Conservation (phyloP, 1,140 invertebrate species). For the Leptopilina clavipes region DNA sequence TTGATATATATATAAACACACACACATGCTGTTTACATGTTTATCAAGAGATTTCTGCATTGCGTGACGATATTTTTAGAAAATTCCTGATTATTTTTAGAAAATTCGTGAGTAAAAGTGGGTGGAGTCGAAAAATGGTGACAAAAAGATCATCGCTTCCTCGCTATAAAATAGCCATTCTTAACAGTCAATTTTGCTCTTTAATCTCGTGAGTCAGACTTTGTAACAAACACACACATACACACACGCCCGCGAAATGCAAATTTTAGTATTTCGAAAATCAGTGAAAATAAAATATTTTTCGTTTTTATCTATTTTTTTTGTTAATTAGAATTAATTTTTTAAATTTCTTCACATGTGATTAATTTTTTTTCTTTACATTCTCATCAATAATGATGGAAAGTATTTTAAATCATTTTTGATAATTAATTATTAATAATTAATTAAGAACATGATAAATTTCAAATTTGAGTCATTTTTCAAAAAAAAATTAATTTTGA, state of each 20-base stretch:
- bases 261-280: not conserved
- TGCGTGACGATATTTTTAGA: constrained; percentile 53
- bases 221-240: not conserved
- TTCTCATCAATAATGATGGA: too few species aligned
- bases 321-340: too few species aligned
- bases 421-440: too few species aligned
- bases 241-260: too few species aligned
- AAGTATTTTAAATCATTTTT: too few species aligned
- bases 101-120: not conserved
- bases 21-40: constrained; percentile 53
- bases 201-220: not conserved
- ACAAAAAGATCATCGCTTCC: constrained; percentile 21
- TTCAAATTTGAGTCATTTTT: too few species aligned
- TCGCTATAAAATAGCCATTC: constrained; percentile 14
- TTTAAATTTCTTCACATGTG: not conserved
- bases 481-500: too few species aligned
- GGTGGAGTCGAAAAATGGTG: constrained; percentile 19
- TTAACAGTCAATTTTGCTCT: constrained; percentile 5
- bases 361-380: too few species aligned
- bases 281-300: too few species aligned
- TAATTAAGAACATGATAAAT: too few species aligned
- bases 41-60: constrained; percentile 53
- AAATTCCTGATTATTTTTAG: constrained; percentile 56
- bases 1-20: too few species aligned
- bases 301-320: too few species aligned